Conservation (phyloP, 2,797 vertebrate genomes). For the Botia almorhae region DNA sequence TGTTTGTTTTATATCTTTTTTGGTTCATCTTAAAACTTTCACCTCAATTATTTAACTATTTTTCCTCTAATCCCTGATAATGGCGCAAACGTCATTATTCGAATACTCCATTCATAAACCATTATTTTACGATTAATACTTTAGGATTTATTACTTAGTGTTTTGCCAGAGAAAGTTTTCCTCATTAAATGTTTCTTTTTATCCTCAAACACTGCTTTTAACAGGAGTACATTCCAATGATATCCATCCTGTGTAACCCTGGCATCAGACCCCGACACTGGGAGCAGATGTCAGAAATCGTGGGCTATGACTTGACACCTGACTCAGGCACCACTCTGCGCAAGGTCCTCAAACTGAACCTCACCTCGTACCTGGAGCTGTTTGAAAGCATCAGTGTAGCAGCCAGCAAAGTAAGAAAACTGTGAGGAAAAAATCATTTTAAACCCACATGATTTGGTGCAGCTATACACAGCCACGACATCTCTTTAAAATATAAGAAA, state of each 20-base stretch:
- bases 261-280: constrained; percentile 90
- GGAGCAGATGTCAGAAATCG: constrained; percentile 89
- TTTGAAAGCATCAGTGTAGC: constrained; percentile 87
- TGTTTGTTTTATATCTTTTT: too few species aligned
- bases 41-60: too few species aligned
- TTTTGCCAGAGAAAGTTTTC: background rate
- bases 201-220: background rate
- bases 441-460: background rate
- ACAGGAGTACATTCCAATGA: constrained; percentile 89
- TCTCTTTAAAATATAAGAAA: background rate
- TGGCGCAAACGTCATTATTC: too few species aligned
- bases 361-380: constrained; percentile 82
- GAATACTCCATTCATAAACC: too few species aligned
- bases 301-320: constrained; percentile 88
- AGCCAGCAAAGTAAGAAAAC: constrained; percentile 89
- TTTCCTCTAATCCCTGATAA: too few species aligned
- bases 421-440: too few species aligned
- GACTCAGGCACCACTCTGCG: constrained; percentile 88
- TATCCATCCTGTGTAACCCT: constrained; percentile 89
- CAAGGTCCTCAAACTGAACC: constrained; percentile 89
- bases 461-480: background rate
- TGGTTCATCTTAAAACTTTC: too few species aligned
- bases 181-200: background rate
- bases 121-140: too few species aligned
- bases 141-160: background rate